A percentile compares a stretch with the other conserved stretches of the same genome.
Evolutionary conservation across 2,888 invertebrate species (phyloP).

Genomic region (Clanis bilineata): DNA sequence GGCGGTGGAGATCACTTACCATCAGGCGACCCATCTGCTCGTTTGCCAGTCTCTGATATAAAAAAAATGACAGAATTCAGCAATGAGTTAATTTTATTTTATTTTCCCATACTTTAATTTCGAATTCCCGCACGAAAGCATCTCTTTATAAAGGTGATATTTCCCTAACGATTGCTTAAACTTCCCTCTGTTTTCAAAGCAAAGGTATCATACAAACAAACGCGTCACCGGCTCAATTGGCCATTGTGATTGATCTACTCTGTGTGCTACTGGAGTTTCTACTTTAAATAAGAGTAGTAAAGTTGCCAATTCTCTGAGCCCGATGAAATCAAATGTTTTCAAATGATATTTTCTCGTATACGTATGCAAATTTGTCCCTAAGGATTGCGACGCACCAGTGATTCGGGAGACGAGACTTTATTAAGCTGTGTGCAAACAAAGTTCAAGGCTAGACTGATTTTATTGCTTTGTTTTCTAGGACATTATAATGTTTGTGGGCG

Average conservation of each 20-base stretch:
- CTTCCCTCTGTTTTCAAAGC: not conserved
- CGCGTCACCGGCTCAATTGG: not conserved
- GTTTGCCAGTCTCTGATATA: too few species aligned
- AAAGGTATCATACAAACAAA: not conserved
- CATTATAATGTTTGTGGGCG: not conserved
- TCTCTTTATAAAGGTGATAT: not conserved
- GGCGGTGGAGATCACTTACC: too few species aligned
- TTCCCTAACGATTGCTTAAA: not conserved
- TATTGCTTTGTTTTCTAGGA: not conserved
- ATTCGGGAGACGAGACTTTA: not conserved
- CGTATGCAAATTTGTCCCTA: slow-evolving; percentile 25
- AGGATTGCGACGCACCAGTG: slow-evolving; percentile 13
- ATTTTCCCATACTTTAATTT: too few species aligned
- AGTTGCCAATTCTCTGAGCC: not conserved
- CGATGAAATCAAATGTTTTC: slow-evolving; percentile 2
- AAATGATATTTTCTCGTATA: slow-evolving; percentile 17
- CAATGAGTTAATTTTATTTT: too few species aligned
- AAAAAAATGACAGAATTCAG: too few species aligned
- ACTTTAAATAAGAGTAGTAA: not conserved
- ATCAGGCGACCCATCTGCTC: too few species aligned
- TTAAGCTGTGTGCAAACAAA: not conserved
- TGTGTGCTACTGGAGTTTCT: not conserved
- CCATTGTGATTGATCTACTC: slow-evolving; percentile 5
- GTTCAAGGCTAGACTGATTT: not conserved
- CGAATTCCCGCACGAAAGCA: too few species aligned